Evolutionary conservation across 2,113 vertebrate species (phyloP).

Genomic region (Oncorhynchus masou): DNA sequence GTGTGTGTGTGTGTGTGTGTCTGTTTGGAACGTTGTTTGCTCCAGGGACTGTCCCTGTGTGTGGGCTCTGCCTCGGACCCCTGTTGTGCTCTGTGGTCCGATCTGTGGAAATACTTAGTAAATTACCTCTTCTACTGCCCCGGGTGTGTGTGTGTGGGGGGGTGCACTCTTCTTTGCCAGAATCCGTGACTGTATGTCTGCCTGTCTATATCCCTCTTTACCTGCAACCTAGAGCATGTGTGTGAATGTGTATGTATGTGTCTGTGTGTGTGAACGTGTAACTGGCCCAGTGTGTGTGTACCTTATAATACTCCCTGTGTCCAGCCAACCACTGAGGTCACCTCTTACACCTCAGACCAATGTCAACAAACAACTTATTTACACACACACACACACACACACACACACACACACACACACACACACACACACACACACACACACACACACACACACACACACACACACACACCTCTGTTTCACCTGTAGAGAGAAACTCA

Average conservation of each 20-base stretch:
- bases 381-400: conserved; percentile 6
- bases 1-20: neutral
- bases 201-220: neutral
- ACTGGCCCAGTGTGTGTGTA: neutral
- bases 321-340: conserved; percentile 43
- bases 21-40: neutral
- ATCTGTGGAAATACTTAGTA: neutral
- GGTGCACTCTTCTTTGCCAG: too few species aligned
- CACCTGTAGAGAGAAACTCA: too few species aligned
- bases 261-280: neutral
- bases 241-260: neutral
- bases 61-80: neutral
- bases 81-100: neutral
- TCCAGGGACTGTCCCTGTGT: neutral
- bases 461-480: too few species aligned
- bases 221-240: conserved; percentile 1
- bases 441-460: too few species aligned
- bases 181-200: too few species aligned
- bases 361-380: conserved; percentile 60
- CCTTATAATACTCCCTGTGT: conserved; percentile 55
- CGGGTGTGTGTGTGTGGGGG: too few species aligned
- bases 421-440: too few species aligned
- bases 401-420: too few species aligned
- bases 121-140: neutral
- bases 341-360: conserved; percentile 49